phyloP scores from a whole-genome alignment of 1,140 invertebrate species.

The Hirudo medicinalis region DNA sequence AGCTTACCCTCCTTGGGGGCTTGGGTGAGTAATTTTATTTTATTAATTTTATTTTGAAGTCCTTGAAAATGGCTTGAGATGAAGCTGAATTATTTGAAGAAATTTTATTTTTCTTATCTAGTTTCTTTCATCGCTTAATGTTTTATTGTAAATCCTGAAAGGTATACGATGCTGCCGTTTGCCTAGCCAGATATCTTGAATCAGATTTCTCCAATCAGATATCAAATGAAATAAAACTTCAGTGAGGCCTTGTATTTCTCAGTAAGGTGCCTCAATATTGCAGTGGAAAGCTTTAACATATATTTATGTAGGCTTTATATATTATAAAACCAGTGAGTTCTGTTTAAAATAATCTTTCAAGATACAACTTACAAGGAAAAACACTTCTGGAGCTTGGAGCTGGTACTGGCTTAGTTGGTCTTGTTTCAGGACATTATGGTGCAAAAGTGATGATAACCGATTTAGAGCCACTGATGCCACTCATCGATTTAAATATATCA shows the following conservation, averaged over 20 bases:
- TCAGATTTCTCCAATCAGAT: background rate
- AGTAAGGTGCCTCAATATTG: background rate
- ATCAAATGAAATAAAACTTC: background rate
- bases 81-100: background rate
- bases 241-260: background rate
- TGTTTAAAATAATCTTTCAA: background rate
- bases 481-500: conserved; percentile 15
- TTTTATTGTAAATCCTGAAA: background rate
- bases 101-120: background rate
- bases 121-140: background rate
- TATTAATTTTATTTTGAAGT: background rate
- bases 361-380: conserved; percentile 9
- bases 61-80: background rate
- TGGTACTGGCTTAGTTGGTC: conserved; percentile 21
- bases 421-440: conserved; percentile 15
- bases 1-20: conserved; percentile 4
- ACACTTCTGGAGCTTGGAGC: conserved; percentile 19
- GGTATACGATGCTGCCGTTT: conserved; percentile 18
- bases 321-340: background rate
- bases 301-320: background rate
- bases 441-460: conserved; percentile 16
- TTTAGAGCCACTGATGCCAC: conserved; percentile 17
- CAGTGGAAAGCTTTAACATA: background rate
- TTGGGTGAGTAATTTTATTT: conserved; percentile 11
- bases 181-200: conserved; percentile 15